These are phyloP conservation scores for Pandion haliaetus DNA, from an alignment of 2,113 vertebrate genomes.

Conservation along the genomic window DNA sequence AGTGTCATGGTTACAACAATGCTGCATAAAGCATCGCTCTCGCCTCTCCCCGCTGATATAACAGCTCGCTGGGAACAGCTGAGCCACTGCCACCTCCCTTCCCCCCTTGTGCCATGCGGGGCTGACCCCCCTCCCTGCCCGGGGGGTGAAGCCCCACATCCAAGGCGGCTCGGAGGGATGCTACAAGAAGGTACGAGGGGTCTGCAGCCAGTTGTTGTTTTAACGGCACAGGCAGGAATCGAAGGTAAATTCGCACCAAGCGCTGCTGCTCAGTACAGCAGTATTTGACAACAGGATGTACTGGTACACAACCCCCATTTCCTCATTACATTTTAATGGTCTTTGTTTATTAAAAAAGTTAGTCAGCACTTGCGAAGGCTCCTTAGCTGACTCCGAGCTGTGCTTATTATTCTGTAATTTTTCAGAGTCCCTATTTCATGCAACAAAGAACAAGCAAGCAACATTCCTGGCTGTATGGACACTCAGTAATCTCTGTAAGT, in stretches of 20 bases:
- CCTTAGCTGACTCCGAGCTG: neutral
- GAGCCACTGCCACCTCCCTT: neutral
- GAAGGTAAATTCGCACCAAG: neutral
- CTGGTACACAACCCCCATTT: neutral
- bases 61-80: neutral
- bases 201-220: accelerated
- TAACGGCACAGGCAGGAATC: accelerated
- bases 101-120: neutral
- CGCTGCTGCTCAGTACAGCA: neutral
- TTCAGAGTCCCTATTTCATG: neutral
- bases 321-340: neutral
- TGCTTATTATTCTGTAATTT: neutral
- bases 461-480: accelerated
- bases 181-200: accelerated
- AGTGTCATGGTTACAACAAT: conserved; percentile 65
- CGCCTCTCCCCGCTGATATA: neutral
- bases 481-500: neutral
- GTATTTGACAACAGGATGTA: neutral
- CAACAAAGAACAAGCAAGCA: neutral
- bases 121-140: neutral
- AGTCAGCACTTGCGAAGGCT: neutral
- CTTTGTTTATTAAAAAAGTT: neutral
- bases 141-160: accelerated
- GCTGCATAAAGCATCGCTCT: conserved; percentile 26
- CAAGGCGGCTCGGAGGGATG: accelerated